Evolutionary conservation across 2,888 invertebrate species (phyloP).

Genomic region (Germaria angustata): DNA sequence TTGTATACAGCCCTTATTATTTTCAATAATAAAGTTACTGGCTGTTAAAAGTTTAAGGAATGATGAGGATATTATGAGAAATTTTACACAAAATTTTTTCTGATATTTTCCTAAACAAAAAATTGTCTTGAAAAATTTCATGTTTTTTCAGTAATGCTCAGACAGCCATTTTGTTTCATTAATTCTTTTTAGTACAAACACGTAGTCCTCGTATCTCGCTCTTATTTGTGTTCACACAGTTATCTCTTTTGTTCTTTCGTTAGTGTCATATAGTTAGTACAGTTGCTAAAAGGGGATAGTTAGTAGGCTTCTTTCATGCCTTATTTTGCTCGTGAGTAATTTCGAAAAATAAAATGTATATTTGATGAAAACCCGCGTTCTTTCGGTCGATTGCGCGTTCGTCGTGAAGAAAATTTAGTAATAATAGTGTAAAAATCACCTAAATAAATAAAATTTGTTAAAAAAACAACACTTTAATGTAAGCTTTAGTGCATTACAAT

Average conservation of each 20-base stretch:
- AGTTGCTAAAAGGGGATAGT: slow-evolving; percentile 60
- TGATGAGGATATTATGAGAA: neutral
- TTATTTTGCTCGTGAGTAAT: slow-evolving; percentile 72
- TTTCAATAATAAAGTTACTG: neutral
- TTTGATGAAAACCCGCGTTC: slow-evolving; percentile 79
- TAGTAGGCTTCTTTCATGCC: slow-evolving; percentile 48
- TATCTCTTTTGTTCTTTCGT: slow-evolving; percentile 64
- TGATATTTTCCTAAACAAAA: neutral
- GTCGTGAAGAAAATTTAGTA: slow-evolving; percentile 75
- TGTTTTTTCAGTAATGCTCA: slow-evolving; percentile 56
- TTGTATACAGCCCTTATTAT: neutral
- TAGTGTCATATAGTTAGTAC: slow-evolving; percentile 51
- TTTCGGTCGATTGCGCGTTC: slow-evolving; percentile 76
- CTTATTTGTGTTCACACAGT: slow-evolving; percentile 35
- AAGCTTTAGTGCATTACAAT: slow-evolving; percentile 67
- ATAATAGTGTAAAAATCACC: slow-evolving; percentile 74
- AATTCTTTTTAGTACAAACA: slow-evolving; percentile 68
- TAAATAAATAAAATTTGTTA: slow-evolving; percentile 72
- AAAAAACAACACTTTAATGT: slow-evolving; percentile 71
- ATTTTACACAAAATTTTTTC: neutral
- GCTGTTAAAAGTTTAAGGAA: neutral
- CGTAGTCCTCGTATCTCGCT: slow-evolving; percentile 63
- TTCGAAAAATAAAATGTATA: slow-evolving; percentile 77
- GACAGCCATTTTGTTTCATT: slow-evolving; percentile 77
- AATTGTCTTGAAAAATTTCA: slow-evolving; percentile 19